These are phyloP conservation scores for Cephalopachus bancanus DNA, from an alignment of 2,797 vertebrate genomes.

Conservation along the genomic window DNA sequence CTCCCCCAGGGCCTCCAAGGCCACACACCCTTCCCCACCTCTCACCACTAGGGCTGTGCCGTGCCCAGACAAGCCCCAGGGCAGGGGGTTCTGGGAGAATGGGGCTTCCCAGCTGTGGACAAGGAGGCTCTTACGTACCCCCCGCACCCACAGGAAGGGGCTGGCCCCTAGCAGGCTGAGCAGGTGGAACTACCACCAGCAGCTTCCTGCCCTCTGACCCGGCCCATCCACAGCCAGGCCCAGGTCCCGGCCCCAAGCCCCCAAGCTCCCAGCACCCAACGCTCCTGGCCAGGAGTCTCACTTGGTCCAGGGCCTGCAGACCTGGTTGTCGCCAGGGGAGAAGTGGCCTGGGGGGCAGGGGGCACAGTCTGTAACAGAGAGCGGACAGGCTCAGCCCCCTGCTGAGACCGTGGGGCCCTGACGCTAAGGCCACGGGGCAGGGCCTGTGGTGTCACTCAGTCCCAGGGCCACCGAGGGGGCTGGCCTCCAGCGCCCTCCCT, in stretches of 20 bases:
- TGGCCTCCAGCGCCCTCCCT: neutral
- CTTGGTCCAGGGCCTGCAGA: slow-evolving; percentile 89
- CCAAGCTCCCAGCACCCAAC: neutral
- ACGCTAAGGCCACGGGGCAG: fast-evolving
- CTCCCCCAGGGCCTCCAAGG: neutral
- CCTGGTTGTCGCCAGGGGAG: slow-evolving; percentile 82
- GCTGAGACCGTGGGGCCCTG: neutral
- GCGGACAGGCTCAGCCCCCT: neutral
- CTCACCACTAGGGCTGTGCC: neutral
- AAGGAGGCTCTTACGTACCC: neutral
- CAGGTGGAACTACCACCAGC: too few species aligned
- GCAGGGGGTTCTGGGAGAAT: too few species aligned
- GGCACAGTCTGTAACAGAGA: slow-evolving; percentile 84
- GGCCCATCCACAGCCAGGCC: neutral
- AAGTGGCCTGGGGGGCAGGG: slow-evolving; percentile 86
- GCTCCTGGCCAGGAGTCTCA: slow-evolving; percentile 76
- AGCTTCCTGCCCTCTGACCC: neutral
- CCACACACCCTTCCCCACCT: neutral
- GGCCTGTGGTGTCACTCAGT: neutral
- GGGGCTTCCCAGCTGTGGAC: neutral
- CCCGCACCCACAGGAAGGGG: neutral
- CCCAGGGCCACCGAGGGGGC: too few species aligned
- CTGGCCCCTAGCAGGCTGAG: too few species aligned
- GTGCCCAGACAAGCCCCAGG: neutral
- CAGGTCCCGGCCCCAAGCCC: neutral